Conservation (phyloP, 2,113 vertebrate species). For the Notiomystis cincta region DNA sequence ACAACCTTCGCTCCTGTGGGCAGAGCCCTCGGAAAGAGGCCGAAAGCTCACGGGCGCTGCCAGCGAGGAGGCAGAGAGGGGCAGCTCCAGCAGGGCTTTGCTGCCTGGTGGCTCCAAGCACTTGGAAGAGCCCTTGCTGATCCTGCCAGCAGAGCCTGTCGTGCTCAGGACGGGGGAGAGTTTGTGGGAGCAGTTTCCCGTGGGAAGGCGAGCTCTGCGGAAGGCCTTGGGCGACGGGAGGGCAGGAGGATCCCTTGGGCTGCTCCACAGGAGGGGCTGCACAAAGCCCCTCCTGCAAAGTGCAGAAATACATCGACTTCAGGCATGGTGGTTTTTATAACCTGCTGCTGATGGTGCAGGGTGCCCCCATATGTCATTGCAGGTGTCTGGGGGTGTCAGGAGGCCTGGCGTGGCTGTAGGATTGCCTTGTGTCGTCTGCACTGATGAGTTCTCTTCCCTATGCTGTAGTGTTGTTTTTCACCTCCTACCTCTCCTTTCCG, state of each 20-base stretch:
- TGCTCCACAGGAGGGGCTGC: neutral
- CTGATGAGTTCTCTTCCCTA: neutral
- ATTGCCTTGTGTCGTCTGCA: neutral
- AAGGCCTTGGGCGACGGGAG: rapidly evolving
- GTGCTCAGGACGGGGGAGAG: neutral
- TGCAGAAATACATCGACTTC: neutral
- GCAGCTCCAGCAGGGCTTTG: neutral
- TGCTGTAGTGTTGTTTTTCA: neutral
- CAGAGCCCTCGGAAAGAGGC: neutral
- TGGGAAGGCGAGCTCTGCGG: neutral
- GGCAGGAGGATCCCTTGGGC: rapidly evolving
- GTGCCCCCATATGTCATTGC: too few species aligned
- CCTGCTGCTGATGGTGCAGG: neutral
- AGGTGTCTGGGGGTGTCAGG: neutral
- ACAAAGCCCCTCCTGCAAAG: neutral
- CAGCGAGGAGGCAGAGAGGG: neutral
- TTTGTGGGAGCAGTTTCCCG: neutral
- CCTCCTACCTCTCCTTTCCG: neutral
- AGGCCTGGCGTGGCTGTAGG: neutral
- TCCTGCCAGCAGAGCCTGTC: neutral
- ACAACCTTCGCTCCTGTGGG: neutral
- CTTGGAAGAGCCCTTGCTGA: neutral
- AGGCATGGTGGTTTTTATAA: neutral
- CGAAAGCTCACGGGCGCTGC: neutral
- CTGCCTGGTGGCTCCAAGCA: neutral